Percentiles rank a stretch among this genome's conserved stretches.
Evolutionary conservation across 2,797 vertebrate genomes (phyloP).

Genomic region (Acropternis orthonyx): DNA sequence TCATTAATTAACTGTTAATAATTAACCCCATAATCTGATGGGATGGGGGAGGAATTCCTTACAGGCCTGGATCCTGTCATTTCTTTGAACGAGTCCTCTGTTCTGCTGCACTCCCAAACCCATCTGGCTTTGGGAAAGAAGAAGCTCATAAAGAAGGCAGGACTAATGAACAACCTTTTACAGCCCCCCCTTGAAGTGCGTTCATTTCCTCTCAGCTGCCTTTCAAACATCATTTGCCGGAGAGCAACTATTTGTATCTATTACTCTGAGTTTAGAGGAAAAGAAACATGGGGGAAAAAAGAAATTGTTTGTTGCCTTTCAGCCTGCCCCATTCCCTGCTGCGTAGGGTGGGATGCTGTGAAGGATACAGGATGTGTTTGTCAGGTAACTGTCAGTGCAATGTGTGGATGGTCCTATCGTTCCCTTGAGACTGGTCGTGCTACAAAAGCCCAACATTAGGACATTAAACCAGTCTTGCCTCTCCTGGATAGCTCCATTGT

Average conservation of each 20-base stretch:
- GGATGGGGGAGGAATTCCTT: neutral
- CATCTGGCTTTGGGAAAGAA: neutral
- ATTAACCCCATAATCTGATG: constrained; percentile 52
- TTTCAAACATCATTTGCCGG: neutral
- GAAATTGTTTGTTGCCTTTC: neutral
- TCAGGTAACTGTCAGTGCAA: neutral
- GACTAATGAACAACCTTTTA: neutral
- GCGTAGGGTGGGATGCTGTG: neutral
- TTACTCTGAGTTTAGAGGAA: neutral
- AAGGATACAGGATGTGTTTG: neutral
- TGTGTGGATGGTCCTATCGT: neutral
- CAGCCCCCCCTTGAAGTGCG: neutral
- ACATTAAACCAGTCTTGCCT: neutral
- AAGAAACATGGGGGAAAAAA: neutral
- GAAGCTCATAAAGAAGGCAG: neutral
- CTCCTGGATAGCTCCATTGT: rapidly evolving
- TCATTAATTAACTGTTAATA: constrained; percentile 39
- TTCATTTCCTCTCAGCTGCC: neutral
- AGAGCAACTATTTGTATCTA: neutral
- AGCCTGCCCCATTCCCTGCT: neutral
- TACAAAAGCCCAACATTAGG: neutral
- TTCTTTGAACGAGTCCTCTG: neutral
- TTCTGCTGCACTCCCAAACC: neutral
- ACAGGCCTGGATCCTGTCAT: neutral
- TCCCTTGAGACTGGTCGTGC: rapidly evolving